Conservation (phyloP, 2,888 invertebrate genomes). For the Lepas anatifera region DNA sequence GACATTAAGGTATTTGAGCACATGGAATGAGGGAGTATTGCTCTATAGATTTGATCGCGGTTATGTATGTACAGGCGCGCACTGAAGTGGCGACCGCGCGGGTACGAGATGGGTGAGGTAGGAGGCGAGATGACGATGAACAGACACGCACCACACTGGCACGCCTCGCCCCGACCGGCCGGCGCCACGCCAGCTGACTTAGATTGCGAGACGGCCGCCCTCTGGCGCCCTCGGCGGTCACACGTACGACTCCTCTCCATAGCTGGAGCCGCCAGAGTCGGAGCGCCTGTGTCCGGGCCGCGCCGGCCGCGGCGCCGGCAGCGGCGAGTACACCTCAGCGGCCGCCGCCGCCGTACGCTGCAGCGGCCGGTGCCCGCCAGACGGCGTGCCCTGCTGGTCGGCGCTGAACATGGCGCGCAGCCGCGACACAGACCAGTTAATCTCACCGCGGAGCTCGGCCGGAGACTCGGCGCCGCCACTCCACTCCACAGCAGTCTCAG, state of each 20-base stretch:
- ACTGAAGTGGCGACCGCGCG: neutral
- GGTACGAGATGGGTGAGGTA: neutral
- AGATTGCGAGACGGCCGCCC: slow-evolving; percentile 13
- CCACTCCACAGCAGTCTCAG: slow-evolving; percentile 16
- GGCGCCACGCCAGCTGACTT: neutral
- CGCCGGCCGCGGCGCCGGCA: neutral
- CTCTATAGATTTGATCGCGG: too few species aligned
- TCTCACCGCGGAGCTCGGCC: slow-evolving; percentile 26
- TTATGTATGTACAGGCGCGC: neutral
- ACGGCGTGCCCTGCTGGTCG: slow-evolving; percentile 22
- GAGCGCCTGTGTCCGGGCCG: slow-evolving; percentile 16
- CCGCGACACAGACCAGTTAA: slow-evolving; percentile 32
- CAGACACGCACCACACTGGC: slow-evolving; percentile 11
- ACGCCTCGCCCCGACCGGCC: neutral
- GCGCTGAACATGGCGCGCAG: slow-evolving; percentile 29
- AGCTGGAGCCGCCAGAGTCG: slow-evolving; percentile 19
- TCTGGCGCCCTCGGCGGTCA: slow-evolving; percentile 16
- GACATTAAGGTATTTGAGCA: neutral
- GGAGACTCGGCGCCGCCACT: slow-evolving; percentile 16
- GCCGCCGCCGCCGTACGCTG: neutral
- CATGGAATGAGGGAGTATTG: slow-evolving; percentile 6
- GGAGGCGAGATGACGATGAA: slow-evolving; percentile 7
- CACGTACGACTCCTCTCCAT: slow-evolving; percentile 26
- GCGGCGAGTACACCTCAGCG: neutral
- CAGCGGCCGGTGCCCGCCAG: slow-evolving; percentile 15